Conservation (phyloP, 2,797 vertebrate species). For the Hyperoplus immaculatus region DNA sequence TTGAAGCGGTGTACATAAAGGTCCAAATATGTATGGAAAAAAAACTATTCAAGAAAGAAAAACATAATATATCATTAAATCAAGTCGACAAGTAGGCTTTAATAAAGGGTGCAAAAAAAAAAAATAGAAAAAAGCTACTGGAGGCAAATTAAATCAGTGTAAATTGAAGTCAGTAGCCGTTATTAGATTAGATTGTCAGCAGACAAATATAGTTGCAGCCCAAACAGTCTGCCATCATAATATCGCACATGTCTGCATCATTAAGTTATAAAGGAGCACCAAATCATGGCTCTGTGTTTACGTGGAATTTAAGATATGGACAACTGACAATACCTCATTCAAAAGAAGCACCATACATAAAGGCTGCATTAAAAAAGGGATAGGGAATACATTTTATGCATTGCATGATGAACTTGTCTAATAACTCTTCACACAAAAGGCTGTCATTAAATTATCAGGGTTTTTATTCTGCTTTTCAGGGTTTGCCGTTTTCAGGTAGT, state of each 20-base stretch:
- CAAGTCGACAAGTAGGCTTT: constrained; percentile 34
- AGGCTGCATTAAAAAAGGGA: constrained; percentile 50
- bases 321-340: constrained; percentile 40
- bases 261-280: constrained; percentile 18
- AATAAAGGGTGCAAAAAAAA: constrained; percentile 48
- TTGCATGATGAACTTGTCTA: constrained; percentile 31
- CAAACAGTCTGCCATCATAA: constrained; percentile 25
- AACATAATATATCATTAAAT: constrained; percentile 20
- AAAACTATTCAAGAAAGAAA: constrained; percentile 12
- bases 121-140: constrained; percentile 29
- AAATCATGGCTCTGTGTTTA: constrained; percentile 18
- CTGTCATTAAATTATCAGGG: constrained; percentile 29
- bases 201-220: constrained; percentile 31
- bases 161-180: constrained; percentile 36
- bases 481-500: constrained; percentile 11
- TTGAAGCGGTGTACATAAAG: constrained; percentile 17
- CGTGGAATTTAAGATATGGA: constrained; percentile 32
- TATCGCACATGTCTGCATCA: constrained; percentile 18
- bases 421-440: constrained; percentile 51
- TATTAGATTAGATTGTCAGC: constrained; percentile 16
- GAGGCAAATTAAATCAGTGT: constrained; percentile 34
- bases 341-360: constrained; percentile 47
- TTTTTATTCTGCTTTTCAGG: constrained; percentile 20
- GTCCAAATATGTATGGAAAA: constrained; percentile 33
- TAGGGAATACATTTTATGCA: constrained; percentile 35